Evolutionary conservation across 2,888 invertebrate species (phyloP).

Genomic region (Serripes groenlandicus): DNA sequence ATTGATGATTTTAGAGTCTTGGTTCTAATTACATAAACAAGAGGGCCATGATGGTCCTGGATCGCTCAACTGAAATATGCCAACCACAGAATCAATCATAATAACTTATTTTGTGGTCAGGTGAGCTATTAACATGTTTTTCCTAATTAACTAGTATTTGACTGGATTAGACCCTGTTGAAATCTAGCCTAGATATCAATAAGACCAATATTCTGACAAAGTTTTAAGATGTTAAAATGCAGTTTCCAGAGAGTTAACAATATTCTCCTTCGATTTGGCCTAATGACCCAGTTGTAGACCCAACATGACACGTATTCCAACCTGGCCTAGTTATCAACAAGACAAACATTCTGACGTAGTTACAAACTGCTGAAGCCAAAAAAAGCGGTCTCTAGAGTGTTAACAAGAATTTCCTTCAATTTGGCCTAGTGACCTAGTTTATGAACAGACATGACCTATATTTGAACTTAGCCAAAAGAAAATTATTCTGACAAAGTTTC

Average conservation of each 20-base stretch:
- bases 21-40: neutral
- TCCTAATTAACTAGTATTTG: neutral
- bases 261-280: neutral
- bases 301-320: neutral
- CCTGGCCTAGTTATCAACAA: neutral
- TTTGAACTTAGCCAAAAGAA: too few species aligned
- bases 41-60: constrained; percentile 2
- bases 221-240: neutral
- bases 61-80: neutral
- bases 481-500: too few species aligned
- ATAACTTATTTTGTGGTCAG: neutral
- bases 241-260: neutral
- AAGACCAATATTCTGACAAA: neutral
- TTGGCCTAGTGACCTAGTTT: too few species aligned
- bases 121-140: neutral
- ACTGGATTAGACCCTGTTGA: neutral
- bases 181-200: neutral
- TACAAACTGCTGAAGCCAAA: too few species aligned
- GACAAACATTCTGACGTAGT: too few species aligned
- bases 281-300: neutral
- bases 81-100: neutral
- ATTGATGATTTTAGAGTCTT: too few species aligned
- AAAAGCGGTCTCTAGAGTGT: too few species aligned
- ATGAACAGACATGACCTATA: too few species aligned
- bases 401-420: too few species aligned